Percentiles rank a stretch among this genome's conserved stretches.
Conservation (phyloP, 1,140 invertebrate genomes). For the Cherax quadricarinatus region DNA sequence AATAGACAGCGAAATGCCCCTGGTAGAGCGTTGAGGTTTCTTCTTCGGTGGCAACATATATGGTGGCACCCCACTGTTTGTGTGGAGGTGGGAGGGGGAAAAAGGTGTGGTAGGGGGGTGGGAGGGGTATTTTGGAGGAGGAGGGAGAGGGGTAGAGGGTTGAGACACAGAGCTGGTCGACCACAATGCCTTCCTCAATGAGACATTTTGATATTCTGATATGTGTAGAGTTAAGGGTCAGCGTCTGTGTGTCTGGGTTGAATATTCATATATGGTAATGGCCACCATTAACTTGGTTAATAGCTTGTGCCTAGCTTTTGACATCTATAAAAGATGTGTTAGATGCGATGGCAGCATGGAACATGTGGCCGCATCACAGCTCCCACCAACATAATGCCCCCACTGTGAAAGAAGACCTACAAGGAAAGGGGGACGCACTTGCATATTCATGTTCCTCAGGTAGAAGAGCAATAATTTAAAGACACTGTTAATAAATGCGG, state of each 20-base stretch:
- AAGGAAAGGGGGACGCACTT: neutral
- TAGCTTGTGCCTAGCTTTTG: conserved; percentile 53
- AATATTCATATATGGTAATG: conserved; percentile 66
- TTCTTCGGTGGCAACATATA: too few relatives aligned
- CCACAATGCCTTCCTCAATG: neutral
- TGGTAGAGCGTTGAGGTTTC: too few relatives aligned
- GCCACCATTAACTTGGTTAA: conserved; percentile 46
- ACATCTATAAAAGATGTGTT: conserved; percentile 48
- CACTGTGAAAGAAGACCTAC: neutral
- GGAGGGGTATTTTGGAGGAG: neutral
- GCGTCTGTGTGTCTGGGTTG: conserved; percentile 16
- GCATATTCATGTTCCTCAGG: neutral
- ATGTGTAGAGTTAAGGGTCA: conserved; percentile 51
- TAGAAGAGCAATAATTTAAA: neutral
- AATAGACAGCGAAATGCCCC: too few relatives aligned
- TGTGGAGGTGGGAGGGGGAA: neutral
- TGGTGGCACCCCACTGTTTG: too few relatives aligned
- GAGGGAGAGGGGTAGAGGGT: neutral
- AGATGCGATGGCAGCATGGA: neutral
- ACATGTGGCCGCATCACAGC: neutral
- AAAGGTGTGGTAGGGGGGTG: neutral
- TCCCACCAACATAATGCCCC: neutral
- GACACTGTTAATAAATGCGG: neutral
- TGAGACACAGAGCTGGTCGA: neutral
- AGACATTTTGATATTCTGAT: conserved; percentile 63